These are phyloP conservation scores for Noctua pronuba DNA, from an alignment of 2,888 invertebrate species.

Conservation along the genomic window DNA sequence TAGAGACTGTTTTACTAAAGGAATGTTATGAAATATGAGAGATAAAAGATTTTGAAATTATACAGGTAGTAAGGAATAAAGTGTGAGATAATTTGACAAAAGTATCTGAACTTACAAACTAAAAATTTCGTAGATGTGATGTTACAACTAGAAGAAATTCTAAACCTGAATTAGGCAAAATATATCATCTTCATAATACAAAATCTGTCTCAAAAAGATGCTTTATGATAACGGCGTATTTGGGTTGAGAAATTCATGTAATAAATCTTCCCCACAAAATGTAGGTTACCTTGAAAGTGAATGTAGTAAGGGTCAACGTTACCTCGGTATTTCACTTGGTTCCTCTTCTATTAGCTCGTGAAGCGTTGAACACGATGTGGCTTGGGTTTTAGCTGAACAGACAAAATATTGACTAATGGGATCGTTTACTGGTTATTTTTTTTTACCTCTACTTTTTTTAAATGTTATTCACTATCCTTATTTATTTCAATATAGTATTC, in stretches of 20 bases:
- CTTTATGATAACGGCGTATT: conserved; percentile 55
- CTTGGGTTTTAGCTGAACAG: conserved; percentile 86
- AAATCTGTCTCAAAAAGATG: conserved; percentile 51
- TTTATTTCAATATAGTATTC: neutral
- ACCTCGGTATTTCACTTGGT: conserved; percentile 89
- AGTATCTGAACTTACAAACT: too few relatives aligned
- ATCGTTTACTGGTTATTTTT: neutral
- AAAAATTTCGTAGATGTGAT: neutral
- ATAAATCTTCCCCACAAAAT: conserved; percentile 52
- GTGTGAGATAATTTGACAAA: neutral
- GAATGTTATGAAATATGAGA: neutral
- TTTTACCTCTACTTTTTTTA: neutral
- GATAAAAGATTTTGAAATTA: neutral
- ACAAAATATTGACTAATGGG: conserved; percentile 42
- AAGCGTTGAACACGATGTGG: conserved; percentile 89
- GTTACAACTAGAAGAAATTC: conserved; percentile 1
- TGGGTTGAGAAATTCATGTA: conserved; percentile 40
- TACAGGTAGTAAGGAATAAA: neutral
- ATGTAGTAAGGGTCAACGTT: conserved; percentile 58
- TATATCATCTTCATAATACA: conserved; percentile 29
- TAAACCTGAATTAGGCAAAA: conserved; percentile 7
- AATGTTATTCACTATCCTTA: neutral
- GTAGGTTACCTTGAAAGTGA: conserved; percentile 53
- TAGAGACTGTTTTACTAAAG: neutral
- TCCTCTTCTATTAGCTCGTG: conserved; percentile 88